A percentile compares a stretch with the other conserved stretches of the same genome.
phyloP scores from a whole-genome alignment of 2,113 vertebrate genomes.

The Nerophis ophidion region DNA sequence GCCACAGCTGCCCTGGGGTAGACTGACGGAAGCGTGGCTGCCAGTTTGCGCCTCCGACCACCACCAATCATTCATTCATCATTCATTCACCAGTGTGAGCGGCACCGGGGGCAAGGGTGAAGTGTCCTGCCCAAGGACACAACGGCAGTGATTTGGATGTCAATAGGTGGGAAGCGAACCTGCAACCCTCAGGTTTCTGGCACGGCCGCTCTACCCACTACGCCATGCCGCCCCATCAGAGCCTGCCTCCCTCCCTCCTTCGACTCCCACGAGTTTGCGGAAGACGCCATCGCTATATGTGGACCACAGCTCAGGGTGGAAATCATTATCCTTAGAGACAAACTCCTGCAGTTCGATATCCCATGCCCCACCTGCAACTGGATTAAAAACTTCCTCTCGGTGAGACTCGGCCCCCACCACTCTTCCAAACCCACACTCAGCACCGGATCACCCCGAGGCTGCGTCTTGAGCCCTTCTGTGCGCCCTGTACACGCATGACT shows the following conservation, averaged over 20 bases:
- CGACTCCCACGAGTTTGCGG: neutral
- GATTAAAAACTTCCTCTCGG: neutral
- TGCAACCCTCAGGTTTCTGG: too few relatives aligned
- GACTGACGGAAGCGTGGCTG: too few relatives aligned
- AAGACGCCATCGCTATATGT: neutral
- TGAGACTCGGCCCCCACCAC: neutral
- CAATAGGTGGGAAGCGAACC: too few relatives aligned
- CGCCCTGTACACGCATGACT: neutral
- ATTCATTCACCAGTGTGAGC: too few relatives aligned
- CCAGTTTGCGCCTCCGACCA: too few relatives aligned
- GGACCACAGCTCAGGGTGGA: neutral
- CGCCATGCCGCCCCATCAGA: neutral
- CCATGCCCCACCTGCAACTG: neutral
- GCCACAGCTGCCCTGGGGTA: too few relatives aligned
- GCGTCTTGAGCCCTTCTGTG: neutral
- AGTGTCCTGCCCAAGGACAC: too few relatives aligned
- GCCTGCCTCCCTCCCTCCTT: neutral
- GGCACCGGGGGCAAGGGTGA: too few relatives aligned
- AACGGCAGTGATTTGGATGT: too few relatives aligned
- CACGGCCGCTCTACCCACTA: too few relatives aligned
- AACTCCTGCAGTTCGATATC: neutral
- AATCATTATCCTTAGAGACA: neutral
- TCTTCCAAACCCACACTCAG: neutral
- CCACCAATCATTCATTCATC: too few relatives aligned
- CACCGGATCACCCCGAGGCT: neutral